Base-by-base conservation (phyloP, 2,113 vertebrate genomes). In the Daubentonia madagascariensis region DNA sequence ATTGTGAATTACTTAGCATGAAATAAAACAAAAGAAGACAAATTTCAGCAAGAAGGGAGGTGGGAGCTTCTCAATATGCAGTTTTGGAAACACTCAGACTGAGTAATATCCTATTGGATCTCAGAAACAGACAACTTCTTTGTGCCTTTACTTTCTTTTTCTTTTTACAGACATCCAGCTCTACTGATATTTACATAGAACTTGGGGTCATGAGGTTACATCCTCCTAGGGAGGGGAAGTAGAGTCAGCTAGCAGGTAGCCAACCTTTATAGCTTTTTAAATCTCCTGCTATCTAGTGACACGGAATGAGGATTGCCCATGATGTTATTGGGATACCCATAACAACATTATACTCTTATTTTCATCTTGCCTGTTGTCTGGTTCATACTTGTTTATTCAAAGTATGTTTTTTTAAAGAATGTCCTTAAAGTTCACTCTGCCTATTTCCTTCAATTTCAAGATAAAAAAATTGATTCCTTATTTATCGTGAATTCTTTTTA, bases 261-360 rank as follows among this genome's bases (percentile, higher is more conserved):
- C 40, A 78, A 32, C 5, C 1, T 3, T 52, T 37, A 37, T 0
- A 88, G 18, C 0, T 92, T 57, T 59, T 35, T 84, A 40, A 92
- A 65, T 16, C 50, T 16, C 22, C 17, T 93, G 48, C 5, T 59
- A 3, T 72, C 14, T 92, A 72, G 6, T 81, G 7, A 59, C 28
- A 54, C 65, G 18, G 59, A 95, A 87, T 48, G 16, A 84, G 30
- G 20, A 22, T 59, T 4, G 6, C 10, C 1, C 18, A 14, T 28
- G 32, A 17, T 61, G 25, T 2, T n/a, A 1, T 6, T 45, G 0
- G 2, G 6, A 67, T 20, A 37, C 6, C 40, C 48, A 4, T 37
- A 65, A 48, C 2, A 25, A 32, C 2, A 57, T 28, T 61, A 16
- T 22, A 14, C 25, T 52, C 37, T 18, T 57, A 9, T 89, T 88